phyloP scores from a whole-genome alignment of 2,797 vertebrate species.

The Hyperoplus immaculatus region DNA sequence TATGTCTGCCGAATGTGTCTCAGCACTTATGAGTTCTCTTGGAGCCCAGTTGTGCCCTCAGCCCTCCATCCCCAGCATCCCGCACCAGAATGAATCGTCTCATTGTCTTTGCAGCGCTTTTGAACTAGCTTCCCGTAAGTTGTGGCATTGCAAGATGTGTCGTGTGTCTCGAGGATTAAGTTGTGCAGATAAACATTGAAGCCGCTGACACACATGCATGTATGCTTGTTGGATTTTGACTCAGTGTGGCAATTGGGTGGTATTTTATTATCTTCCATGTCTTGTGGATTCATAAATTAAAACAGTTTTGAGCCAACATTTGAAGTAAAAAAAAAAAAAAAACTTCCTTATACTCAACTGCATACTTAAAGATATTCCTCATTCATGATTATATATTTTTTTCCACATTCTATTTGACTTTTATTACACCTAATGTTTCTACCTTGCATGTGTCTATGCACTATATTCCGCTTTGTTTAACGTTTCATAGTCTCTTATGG shows the following conservation, averaged over 20 bases:
- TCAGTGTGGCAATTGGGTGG: slow-evolving; percentile 22
- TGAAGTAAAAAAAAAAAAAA: slow-evolving; percentile 1
- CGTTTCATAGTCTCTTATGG: slow-evolving; percentile 40
- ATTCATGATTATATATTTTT: slow-evolving; percentile 1
- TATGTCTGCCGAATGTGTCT: slow-evolving; percentile 82
- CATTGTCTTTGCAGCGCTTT: slow-evolving; percentile 82
- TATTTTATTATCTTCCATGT: slow-evolving; percentile 48
- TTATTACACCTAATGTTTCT: not conserved
- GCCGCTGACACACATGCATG: slow-evolving; percentile 20
- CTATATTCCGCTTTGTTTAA: slow-evolving; percentile 22
- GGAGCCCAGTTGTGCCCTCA: slow-evolving; percentile 78
- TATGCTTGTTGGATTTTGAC: slow-evolving; percentile 44
- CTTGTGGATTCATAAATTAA: slow-evolving; percentile 39
- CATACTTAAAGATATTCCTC: slow-evolving; percentile 2
- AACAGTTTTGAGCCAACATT: slow-evolving; percentile 28
- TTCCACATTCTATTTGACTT: slow-evolving; percentile 8
- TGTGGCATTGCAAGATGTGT: slow-evolving; percentile 70
- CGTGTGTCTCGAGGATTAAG: slow-evolving; percentile 68
- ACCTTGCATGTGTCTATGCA: not conserved
- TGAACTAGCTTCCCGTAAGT: slow-evolving; percentile 78
- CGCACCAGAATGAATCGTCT: slow-evolving; percentile 83
- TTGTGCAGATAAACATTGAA: slow-evolving; percentile 56
- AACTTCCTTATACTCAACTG: slow-evolving; percentile 1
- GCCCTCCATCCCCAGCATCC: slow-evolving; percentile 75
- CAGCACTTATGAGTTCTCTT: slow-evolving; percentile 79